phyloP scores from a whole-genome alignment of 2,888 invertebrate species.

The Alcis repandata region DNA sequence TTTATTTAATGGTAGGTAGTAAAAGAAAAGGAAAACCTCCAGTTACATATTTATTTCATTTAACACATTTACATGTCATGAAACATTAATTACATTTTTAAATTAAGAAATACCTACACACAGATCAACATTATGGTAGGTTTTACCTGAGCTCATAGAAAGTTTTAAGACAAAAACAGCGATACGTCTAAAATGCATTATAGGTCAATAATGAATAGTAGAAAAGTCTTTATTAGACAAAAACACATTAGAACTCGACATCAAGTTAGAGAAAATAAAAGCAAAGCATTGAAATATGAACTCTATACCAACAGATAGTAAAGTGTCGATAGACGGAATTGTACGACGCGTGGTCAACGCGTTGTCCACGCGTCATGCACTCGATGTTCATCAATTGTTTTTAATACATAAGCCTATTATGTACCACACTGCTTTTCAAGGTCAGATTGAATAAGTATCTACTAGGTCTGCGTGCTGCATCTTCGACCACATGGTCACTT shows the following conservation, averaged over 20 bases:
- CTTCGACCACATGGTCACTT: too few relatives aligned
- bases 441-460: too few relatives aligned
- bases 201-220: slow-evolving; percentile 30
- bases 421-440: too few relatives aligned
- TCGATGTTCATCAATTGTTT: too few relatives aligned
- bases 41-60: slow-evolving; percentile 57
- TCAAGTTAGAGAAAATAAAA: neutral
- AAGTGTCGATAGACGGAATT: neutral
- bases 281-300: neutral
- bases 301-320: neutral
- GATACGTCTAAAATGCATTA: slow-evolving; percentile 36
- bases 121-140: slow-evolving; percentile 67
- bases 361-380: too few relatives aligned
- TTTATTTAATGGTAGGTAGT: neutral
- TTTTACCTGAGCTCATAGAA: slow-evolving; percentile 54
- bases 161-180: slow-evolving; percentile 44
- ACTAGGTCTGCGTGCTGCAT: too few relatives aligned
- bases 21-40: slow-evolving; percentile 41
- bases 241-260: neutral
- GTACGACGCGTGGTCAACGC: neutral
- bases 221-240: slow-evolving; percentile 16
- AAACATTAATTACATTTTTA: slow-evolving; percentile 53
- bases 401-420: too few relatives aligned
- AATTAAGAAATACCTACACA: slow-evolving; percentile 61
- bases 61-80: slow-evolving; percentile 69